Percentiles rank a stretch among this genome's conserved stretches.
Conservation (phyloP, 2,888 invertebrate genomes). For the Apamea monoglypha region DNA sequence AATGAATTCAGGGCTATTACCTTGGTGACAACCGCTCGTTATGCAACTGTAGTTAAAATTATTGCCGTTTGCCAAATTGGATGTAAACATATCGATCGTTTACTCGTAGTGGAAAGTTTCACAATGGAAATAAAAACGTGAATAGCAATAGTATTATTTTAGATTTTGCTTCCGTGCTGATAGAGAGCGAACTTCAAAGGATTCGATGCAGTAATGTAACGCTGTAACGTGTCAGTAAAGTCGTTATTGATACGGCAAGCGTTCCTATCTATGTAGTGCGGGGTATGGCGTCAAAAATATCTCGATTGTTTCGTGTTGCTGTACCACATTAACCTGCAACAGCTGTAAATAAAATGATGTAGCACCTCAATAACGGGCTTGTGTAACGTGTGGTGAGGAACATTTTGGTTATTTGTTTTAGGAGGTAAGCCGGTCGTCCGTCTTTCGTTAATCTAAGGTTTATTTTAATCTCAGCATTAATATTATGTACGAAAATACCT, state of each 20-base stretch:
- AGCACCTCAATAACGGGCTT: constrained; percentile 85
- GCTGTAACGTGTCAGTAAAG: constrained; percentile 20
- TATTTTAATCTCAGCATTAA: constrained; percentile 88
- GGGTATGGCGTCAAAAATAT: constrained; percentile 76
- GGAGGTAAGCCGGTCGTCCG: constrained; percentile 81
- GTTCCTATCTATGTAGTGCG: constrained; percentile 28
- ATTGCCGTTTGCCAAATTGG: constrained; percentile 79
- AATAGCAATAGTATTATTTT: constrained; percentile 54
- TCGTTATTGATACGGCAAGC: constrained; percentile 27
- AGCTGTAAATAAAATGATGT: constrained; percentile 88
- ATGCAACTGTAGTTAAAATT: constrained; percentile 79
- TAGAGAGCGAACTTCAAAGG: constrained; percentile 42
- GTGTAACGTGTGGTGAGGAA: constrained; percentile 83
- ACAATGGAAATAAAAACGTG: constrained; percentile 58
- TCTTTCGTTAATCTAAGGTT: constrained; percentile 83
- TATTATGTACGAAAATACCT: constrained; percentile 86
- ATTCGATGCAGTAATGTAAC: constrained; percentile 39
- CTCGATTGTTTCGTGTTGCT: constrained; percentile 83
- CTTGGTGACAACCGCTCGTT: constrained; percentile 79
- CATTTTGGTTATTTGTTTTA: constrained; percentile 88
- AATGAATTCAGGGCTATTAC: constrained; percentile 80
- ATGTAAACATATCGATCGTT: constrained; percentile 78
- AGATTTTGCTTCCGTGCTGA: constrained; percentile 43
- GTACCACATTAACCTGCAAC: constrained; percentile 86
- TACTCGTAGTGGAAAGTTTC: constrained; percentile 72